These are phyloP conservation scores for Dryoscopus gambensis DNA, from an alignment of 2,113 vertebrate species.

Conservation along the genomic window DNA sequence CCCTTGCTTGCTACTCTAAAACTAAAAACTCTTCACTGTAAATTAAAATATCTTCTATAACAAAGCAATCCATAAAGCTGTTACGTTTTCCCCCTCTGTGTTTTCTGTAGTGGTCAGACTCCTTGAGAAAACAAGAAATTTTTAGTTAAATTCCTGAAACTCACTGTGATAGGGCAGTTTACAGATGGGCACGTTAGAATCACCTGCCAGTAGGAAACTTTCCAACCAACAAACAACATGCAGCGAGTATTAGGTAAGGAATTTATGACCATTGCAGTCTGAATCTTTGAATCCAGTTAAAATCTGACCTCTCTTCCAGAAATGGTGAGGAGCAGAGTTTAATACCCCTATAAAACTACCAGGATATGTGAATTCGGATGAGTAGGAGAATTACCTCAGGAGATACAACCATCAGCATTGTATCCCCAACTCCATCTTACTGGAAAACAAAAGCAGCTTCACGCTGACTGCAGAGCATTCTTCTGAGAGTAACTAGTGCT, in stretches of 20 bases:
- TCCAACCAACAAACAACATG: not conserved
- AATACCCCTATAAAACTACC: not conserved
- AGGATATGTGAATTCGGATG: not conserved
- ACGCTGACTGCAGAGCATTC: not conserved
- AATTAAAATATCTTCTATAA: not conserved
- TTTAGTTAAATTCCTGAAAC: not conserved
- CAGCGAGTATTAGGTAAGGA: fast-evolving
- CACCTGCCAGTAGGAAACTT: not conserved
- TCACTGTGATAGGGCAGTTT: not conserved
- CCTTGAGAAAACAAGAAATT: not conserved
- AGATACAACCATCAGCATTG: not conserved
- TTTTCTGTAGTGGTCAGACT: not conserved
- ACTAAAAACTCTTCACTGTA: too few relatives aligned
- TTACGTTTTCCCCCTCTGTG: fast-evolving
- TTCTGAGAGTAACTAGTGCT: not conserved
- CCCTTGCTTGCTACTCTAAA: not conserved
- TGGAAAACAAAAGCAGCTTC: not conserved
- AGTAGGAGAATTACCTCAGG: not conserved
- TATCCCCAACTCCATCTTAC: not conserved
- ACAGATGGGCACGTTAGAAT: not conserved
- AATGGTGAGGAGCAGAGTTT: not conserved
- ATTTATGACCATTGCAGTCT: not conserved
- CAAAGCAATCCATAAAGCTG: not conserved
- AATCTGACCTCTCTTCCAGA: not conserved
- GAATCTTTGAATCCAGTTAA: not conserved